Conservation (phyloP, 1,140 invertebrate species). For the Drosophila pectinifera region DNA sequence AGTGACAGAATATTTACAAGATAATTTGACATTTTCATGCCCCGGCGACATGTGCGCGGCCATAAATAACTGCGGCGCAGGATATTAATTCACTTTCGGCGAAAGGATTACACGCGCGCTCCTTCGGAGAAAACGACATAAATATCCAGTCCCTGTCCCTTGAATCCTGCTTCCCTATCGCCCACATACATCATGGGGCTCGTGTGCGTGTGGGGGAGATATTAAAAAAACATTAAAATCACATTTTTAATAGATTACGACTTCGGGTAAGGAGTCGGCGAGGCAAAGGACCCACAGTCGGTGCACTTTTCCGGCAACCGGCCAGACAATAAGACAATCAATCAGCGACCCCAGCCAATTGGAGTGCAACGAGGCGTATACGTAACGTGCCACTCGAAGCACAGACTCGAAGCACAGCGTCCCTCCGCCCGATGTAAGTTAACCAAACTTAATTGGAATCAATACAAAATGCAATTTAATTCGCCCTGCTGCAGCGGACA, state of each 20-base stretch:
- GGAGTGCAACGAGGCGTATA: constrained; percentile 48
- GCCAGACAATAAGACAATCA: constrained; percentile 57
- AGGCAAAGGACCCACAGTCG: background rate
- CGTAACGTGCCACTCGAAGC: constrained; percentile 24
- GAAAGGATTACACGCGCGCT: constrained; percentile 45
- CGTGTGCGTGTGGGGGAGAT: constrained; percentile 25
- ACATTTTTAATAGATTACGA: constrained; percentile 70
- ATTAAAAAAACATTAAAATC: constrained; percentile 73
- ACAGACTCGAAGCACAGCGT: background rate
- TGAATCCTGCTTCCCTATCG: constrained; percentile 28
- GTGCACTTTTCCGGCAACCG: constrained; percentile 7
- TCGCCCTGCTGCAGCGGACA: constrained; percentile 12
- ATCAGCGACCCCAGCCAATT: constrained; percentile 42
- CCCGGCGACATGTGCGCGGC: constrained; percentile 25
- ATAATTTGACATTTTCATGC: constrained; percentile 57
- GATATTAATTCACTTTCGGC: constrained; percentile 33
- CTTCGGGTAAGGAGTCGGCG: no score
- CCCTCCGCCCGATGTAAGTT: background rate
- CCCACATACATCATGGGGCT: constrained; percentile 5
- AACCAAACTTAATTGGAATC: constrained; percentile 59
- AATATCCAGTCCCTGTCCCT: constrained; percentile 51
- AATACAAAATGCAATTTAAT: constrained; percentile 68
- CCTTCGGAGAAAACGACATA: constrained; percentile 28
- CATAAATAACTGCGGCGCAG: constrained; percentile 26
- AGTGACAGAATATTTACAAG: constrained; percentile 50